Base-by-base conservation (phyloP, 1,140 invertebrate genomes). In the Papilio polytes region DNA sequence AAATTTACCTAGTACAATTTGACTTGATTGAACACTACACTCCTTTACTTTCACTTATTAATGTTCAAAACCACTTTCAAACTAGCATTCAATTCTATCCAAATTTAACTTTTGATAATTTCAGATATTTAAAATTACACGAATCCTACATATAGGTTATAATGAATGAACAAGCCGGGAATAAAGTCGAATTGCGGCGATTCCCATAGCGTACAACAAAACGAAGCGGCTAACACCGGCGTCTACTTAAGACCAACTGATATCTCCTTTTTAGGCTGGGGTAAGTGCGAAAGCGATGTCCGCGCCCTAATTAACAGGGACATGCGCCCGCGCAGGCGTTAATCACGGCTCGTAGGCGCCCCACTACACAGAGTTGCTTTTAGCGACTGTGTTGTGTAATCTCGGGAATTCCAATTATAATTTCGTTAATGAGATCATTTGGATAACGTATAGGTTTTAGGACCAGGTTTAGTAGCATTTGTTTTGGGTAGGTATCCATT, bases 321-420 rank as follows among this genome's bases (percentile, higher is more conserved):
- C 92, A 93, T 90, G 92, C 91, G 90, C 90, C 74, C 82, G 90
- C 88, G 91, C 91, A 85, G 80, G 86, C 89, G 90, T 92, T 92
- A 94, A 92, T 93, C 91, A 93, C 86, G 88, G 85, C 82, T 85
- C 81, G 85, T 86, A 85, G 90, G 88, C 87, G 88, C 86, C 84
- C 87, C 83, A 76, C 74, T 86, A 92, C 92, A 92, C 87, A 83
- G 86, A 93, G 86, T 90, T 91, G 92, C 92, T 94, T 93, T 94
- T 92, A 94, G 91, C 88, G 88, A 81, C 85, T 87, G 86, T 92
- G 90, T 91, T 83, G 81, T 85, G 84, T 90, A 90, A 92, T 91
- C 90, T 91, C 80, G 80, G 85, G 91, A 92, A 94, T 94, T 90
- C 88, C 88, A 88, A 91, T 90, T 91, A 91, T 91, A 91, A 78